These are phyloP conservation scores for Platyrinchus mystaceus DNA, from an alignment of 2,797 vertebrate species.

Conservation along the genomic window DNA sequence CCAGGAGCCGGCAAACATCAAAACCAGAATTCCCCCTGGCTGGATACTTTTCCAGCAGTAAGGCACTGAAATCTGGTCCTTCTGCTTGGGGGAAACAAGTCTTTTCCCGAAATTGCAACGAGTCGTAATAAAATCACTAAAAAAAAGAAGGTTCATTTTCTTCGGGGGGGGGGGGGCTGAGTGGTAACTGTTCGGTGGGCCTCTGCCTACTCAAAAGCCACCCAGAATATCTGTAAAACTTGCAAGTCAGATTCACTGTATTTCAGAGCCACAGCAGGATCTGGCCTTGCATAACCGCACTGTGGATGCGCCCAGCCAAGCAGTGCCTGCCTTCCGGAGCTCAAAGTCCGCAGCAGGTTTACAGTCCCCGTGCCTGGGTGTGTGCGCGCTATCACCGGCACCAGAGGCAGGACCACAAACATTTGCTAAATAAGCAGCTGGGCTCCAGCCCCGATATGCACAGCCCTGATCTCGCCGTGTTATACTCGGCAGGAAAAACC, in stretches of 20 bases:
- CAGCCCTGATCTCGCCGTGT: not conserved
- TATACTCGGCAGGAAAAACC: not conserved
- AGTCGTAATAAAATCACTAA: not conserved
- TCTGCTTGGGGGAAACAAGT: not conserved
- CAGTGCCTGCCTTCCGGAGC: slow-evolving; percentile 6
- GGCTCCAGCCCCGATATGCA: not conserved
- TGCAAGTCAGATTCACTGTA: not conserved
- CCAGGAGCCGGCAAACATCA: slow-evolving; percentile 22
- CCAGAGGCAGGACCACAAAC: slow-evolving; percentile 32
- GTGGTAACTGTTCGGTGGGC: not conserved
- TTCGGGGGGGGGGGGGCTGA: not conserved
- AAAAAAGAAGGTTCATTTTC: not conserved
- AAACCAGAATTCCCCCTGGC: not conserved
- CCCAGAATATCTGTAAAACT: not conserved
- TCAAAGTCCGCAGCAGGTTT: slow-evolving; percentile 55
- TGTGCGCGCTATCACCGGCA: slow-evolving; percentile 2
- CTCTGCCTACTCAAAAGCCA: not conserved
- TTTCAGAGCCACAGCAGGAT: not conserved
- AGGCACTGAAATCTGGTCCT: not conserved
- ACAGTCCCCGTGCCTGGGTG: slow-evolving; percentile 19
- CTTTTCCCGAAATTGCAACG: not conserved
- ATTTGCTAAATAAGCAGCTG: slow-evolving; percentile 42
- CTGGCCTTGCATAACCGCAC: not conserved
- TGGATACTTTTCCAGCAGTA: slow-evolving; percentile 13
- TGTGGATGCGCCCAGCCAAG: not conserved